These are phyloP conservation scores for Gnatocerus cornutus DNA, from an alignment of 2,888 invertebrate genomes.

Conservation along the genomic window DNA sequence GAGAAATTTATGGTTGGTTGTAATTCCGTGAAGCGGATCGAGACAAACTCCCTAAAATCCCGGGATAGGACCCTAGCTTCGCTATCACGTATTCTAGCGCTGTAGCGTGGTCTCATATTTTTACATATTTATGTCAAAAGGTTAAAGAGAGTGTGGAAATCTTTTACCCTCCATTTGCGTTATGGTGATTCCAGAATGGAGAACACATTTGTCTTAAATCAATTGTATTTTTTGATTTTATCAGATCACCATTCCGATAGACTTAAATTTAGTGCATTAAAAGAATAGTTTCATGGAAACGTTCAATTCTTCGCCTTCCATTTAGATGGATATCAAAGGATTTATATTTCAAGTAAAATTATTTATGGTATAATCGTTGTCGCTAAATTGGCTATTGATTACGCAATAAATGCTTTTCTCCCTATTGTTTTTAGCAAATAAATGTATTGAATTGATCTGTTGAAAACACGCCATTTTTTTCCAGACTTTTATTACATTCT, in stretches of 20 bases:
- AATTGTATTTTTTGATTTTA: slow-evolving; percentile 15
- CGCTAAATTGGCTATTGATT: slow-evolving; percentile 8
- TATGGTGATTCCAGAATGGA: slow-evolving; percentile 22
- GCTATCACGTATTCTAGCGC: slow-evolving; percentile 34
- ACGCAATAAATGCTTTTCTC: background rate
- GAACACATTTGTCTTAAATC: slow-evolving; percentile 21
- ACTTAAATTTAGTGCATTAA: slow-evolving; percentile 13
- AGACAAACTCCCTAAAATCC: slow-evolving; percentile 35
- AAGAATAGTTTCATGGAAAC: slow-evolving; percentile 16
- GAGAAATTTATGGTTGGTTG: slow-evolving; percentile 47
- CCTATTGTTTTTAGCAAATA: slow-evolving; percentile 3
- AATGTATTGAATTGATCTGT: background rate
- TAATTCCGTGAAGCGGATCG: slow-evolving; percentile 36
- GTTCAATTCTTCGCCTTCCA: slow-evolving; percentile 24
- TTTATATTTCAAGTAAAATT: slow-evolving; percentile 37
- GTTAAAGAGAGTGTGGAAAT: slow-evolving; percentile 44
- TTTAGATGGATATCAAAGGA: slow-evolving; percentile 28
- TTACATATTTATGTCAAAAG: slow-evolving; percentile 51
- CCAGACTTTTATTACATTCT: background rate
- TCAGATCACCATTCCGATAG: background rate
- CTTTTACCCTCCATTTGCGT: slow-evolving; percentile 35
- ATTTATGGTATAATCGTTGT: slow-evolving; percentile 21
- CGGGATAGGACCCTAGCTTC: slow-evolving; percentile 13
- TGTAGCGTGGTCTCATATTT: slow-evolving; percentile 43
- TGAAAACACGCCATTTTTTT: background rate